Evolutionary conservation across 2,797 vertebrate genomes (phyloP), one percentile per base, ranked within the genome.

Genomic region (Peromyscus nudipes): DNA sequence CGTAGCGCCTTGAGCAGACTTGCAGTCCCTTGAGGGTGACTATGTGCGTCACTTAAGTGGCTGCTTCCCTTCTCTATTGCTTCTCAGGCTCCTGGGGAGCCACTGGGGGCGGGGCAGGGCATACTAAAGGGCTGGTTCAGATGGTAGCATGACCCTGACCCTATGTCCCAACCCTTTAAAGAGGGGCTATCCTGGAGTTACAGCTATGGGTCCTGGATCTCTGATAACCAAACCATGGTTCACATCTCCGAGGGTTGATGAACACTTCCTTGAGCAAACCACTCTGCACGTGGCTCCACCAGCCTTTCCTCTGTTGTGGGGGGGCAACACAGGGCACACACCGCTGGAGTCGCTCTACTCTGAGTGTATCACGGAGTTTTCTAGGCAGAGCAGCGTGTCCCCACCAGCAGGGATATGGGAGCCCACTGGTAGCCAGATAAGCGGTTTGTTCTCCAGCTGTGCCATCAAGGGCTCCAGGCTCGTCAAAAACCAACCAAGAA

Each of bases 1-100:
- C 5, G 27, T 46, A 17, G 73, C 93, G 93, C 91, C 95, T 96
- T 55, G 25, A n/a, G 73, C 67, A 75, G 94, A 96, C 89, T 95
- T 94, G 87, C 79, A 92, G 92, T 65, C 77, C 40, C 75, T 55
- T 92, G 89, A 91, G 75, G 83, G 43, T 2, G 73, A 25, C 71
- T 29, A 49, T 29, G 49, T 71, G 87, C 75, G 86, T 73, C 82
- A 69, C 77, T 21, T 13, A 31, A 62, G 55, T 69, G 57, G n/a
- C 76, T n/a, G 62, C 52, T 29, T 34, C 55, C 19, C 73, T 37
- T 87, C 57, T 77, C 37, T 65, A 6, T 6, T 60, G 93, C 55
- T 57, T 76, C 37, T 43, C 9, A 6, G 82, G 89, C 49, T 46
- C 12, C 6, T 0, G 4, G 55, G 25, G 29, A 81, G 81, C 79